Conservation (phyloP, 2,888 invertebrate genomes). For the Noctua fimbriata region DNA sequence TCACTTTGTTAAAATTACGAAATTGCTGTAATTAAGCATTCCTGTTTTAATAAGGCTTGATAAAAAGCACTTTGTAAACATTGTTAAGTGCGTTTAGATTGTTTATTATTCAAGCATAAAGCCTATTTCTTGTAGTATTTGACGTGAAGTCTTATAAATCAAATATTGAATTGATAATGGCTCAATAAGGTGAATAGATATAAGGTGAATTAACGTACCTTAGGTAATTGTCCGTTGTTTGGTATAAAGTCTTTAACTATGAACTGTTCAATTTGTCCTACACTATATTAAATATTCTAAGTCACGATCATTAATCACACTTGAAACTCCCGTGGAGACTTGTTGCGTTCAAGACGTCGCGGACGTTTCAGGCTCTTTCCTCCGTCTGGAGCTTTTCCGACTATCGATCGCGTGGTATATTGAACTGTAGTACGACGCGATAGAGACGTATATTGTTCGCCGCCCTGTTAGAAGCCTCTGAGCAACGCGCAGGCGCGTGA, state of each 20-base stretch:
- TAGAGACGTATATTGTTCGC: conserved; percentile 15
- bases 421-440: conserved; percentile 9
- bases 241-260: conserved; percentile 2
- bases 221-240: conserved; percentile 18
- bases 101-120: conserved; percentile 58
- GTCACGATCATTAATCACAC: conserved; percentile 19
- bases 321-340: conserved; percentile 25
- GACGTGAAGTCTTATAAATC: conserved; percentile 60
- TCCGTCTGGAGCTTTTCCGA: conserved; percentile 23
- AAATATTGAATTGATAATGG: conserved; percentile 56
- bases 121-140: conserved; percentile 36
- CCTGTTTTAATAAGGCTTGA: conserved; percentile 49
- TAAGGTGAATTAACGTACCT: conserved; percentile 52
- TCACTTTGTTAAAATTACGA: conserved; percentile 52
- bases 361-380: conserved; percentile 22
- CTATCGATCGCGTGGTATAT: conserved; percentile 29
- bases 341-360: conserved; percentile 48
- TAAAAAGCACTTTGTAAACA: conserved; percentile 54
- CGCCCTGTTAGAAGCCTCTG: conserved; percentile 38
- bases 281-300: conserved; percentile 2
- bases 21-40: conserved; percentile 57
- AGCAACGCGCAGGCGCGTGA: conserved; percentile 52
- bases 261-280: conserved; percentile 8
- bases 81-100: conserved; percentile 37
- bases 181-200: conserved; percentile 54